Evolutionary conservation across 1,140 invertebrate genomes (phyloP).

Genomic region (Cherax quadricarinatus): DNA sequence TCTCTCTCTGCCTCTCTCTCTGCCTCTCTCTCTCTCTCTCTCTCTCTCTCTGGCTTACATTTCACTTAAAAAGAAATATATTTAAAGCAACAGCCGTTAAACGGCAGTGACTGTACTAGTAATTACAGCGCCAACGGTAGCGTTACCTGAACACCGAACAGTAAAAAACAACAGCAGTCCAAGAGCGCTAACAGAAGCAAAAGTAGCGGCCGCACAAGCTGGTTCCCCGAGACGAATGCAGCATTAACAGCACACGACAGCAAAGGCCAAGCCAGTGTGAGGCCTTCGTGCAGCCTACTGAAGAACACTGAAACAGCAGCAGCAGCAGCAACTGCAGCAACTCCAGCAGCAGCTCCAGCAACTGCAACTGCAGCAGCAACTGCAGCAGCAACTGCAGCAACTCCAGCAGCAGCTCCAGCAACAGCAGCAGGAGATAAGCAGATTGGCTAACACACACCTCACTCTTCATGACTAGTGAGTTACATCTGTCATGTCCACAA

Average conservation of each 20-base stretch:
- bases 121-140: too few species aligned
- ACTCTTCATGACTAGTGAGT: constrained; percentile 51
- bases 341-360: too few species aligned
- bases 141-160: too few species aligned
- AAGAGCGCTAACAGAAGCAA: neutral
- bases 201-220: neutral
- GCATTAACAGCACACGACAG: neutral
- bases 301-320: constrained; percentile 18
- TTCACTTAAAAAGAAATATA: too few species aligned
- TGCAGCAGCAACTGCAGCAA: neutral
- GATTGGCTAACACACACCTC: constrained; percentile 55
- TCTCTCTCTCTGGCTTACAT: neutral
- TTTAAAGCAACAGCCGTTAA: too few species aligned
- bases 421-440: constrained; percentile 8
- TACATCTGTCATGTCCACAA: constrained; percentile 65
- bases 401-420: too few species aligned
- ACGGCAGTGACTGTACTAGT: too few species aligned
- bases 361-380: neutral
- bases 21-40: constrained; percentile 48
- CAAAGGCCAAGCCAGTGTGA: neutral
- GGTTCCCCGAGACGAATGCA: neutral
- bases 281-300: constrained; percentile 21
- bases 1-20: constrained; percentile 31
- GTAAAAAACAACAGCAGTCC: too few species aligned
- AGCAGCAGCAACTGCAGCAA: constrained; percentile 11